Evolutionary conservation across 2,797 vertebrate species (phyloP).

Genomic region (Cynodonichthys magdalenae): DNA sequence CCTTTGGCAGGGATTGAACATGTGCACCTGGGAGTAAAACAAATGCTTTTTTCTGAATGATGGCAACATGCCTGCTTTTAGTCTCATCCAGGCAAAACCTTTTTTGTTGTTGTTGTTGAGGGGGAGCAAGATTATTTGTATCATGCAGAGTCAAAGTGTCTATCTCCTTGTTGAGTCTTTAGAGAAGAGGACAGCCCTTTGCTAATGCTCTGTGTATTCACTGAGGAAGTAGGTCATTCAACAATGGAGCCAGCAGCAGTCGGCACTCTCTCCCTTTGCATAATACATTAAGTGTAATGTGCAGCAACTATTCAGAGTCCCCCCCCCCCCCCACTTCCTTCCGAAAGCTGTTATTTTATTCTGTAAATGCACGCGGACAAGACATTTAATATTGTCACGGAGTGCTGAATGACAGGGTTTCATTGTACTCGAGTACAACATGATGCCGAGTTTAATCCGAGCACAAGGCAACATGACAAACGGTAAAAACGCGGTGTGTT

Average conservation of each 20-base stretch:
- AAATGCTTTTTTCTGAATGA: slow-evolving; percentile 72
- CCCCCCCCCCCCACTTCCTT: slow-evolving; percentile 78
- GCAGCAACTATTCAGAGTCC: slow-evolving; percentile 86
- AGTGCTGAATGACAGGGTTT: slow-evolving; percentile 92
- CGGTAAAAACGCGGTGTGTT: slow-evolving; percentile 84
- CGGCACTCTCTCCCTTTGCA: slow-evolving; percentile 93
- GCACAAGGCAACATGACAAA: slow-evolving; percentile 88
- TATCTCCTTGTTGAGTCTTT: slow-evolving; percentile 82
- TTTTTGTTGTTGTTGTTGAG: slow-evolving; percentile 17
- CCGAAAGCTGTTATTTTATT: slow-evolving; percentile 94
- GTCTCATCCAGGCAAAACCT: slow-evolving; percentile 69
- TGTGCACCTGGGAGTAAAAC: slow-evolving; percentile 76
- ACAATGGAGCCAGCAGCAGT: slow-evolving; percentile 92
- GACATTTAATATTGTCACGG: slow-evolving; percentile 97
- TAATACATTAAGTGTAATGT: slow-evolving; percentile 98
- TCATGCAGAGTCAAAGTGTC: slow-evolving; percentile 85
- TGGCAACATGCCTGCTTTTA: slow-evolving; percentile 77
- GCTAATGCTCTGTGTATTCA: slow-evolving; percentile 83
- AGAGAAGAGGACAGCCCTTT: slow-evolving; percentile 81
- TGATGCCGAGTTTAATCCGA: slow-evolving; percentile 91
- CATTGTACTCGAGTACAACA: slow-evolving; percentile 92
- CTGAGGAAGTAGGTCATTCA: slow-evolving; percentile 95
- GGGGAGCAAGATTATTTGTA: slow-evolving; percentile 78
- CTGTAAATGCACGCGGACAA: slow-evolving; percentile 95
- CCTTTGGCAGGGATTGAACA: slow-evolving; percentile 72